Evolutionary conservation across 2,888 invertebrate species (phyloP).

Genomic region (Oegoconia quadripuncta): DNA sequence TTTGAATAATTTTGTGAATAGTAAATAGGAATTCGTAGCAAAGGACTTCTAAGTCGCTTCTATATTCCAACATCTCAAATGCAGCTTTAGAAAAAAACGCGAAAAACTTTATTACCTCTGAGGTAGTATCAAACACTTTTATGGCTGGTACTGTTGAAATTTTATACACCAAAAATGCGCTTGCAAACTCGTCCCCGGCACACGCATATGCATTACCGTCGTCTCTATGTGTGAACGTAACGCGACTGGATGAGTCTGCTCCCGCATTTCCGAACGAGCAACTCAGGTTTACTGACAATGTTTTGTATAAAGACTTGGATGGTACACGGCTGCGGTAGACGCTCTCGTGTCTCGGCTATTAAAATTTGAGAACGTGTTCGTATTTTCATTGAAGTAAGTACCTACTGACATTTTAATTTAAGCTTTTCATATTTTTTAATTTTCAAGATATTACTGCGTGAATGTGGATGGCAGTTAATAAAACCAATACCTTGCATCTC

Average conservation of each 20-base stretch:
- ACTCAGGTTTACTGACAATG: not conserved
- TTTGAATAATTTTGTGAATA: too few relatives aligned
- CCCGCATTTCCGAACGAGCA: not conserved
- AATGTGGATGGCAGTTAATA: too few relatives aligned
- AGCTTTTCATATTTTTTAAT: too few relatives aligned
- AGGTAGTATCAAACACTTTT: constrained; percentile 17
- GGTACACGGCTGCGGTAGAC: not conserved
- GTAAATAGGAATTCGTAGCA: too few relatives aligned
- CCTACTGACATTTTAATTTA: not conserved
- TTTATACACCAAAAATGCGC: constrained; percentile 20
- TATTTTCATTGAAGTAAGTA: not conserved
- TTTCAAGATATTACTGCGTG: too few relatives aligned
- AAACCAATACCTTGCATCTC: too few relatives aligned
- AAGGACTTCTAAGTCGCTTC: constrained; percentile 4
- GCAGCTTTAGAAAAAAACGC: constrained; percentile 14
- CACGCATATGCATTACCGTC: not conserved
- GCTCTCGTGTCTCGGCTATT: not conserved
- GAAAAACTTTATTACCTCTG: constrained; percentile 23
- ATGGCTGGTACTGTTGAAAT: constrained; percentile 22
- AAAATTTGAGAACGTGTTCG: not conserved
- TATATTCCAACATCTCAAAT: constrained; percentile 12
- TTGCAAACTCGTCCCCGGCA: not conserved
- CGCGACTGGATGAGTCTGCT: not conserved
- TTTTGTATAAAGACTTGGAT: not conserved
- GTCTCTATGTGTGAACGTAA: not conserved